Evolutionary conservation across 2,888 invertebrate species (phyloP).

Genomic region (Deroplatys truncata): DNA sequence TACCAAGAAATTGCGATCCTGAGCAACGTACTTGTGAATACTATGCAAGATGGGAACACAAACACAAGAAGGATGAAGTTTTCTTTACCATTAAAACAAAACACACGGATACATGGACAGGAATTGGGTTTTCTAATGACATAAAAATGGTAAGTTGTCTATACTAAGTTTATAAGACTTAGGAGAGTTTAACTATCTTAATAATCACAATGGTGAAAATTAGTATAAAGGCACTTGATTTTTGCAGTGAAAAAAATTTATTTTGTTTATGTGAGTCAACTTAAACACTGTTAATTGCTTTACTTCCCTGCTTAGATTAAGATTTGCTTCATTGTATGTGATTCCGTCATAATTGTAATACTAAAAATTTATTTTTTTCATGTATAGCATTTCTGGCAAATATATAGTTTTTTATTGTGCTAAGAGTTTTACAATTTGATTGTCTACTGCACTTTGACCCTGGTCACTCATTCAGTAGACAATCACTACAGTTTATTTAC

Average conservation of each 20-base stretch:
- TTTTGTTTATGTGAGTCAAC: background rate
- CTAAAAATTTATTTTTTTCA: too few relatives aligned
- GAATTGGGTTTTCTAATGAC: slow-evolving; percentile 82
- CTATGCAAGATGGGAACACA: slow-evolving; percentile 74
- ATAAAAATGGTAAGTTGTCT: slow-evolving; percentile 66
- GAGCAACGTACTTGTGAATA: slow-evolving; percentile 70
- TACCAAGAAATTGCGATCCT: slow-evolving; percentile 65
- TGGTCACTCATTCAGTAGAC: too few relatives aligned
- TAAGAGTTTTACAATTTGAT: too few relatives aligned
- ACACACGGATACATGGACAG: slow-evolving; percentile 80
- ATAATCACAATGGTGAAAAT: background rate
- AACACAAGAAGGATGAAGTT: slow-evolving; percentile 65
- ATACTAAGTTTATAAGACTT: background rate
- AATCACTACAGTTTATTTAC: too few relatives aligned
- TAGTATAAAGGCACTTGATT: background rate
- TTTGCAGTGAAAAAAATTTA: background rate
- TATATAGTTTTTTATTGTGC: too few relatives aligned
- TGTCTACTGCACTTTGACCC: too few relatives aligned
- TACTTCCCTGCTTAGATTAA: too few relatives aligned
- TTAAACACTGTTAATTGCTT: too few relatives aligned
- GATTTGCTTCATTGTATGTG: too few relatives aligned
- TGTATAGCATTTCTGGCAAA: too few relatives aligned
- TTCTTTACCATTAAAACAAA: slow-evolving; percentile 75
- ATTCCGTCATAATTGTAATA: too few relatives aligned
- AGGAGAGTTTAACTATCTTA: background rate